Evolutionary conservation across 2,888 invertebrate genomes (phyloP), one percentile per base, ranked within the genome.

Genomic region (Melitaea athalia): DNA sequence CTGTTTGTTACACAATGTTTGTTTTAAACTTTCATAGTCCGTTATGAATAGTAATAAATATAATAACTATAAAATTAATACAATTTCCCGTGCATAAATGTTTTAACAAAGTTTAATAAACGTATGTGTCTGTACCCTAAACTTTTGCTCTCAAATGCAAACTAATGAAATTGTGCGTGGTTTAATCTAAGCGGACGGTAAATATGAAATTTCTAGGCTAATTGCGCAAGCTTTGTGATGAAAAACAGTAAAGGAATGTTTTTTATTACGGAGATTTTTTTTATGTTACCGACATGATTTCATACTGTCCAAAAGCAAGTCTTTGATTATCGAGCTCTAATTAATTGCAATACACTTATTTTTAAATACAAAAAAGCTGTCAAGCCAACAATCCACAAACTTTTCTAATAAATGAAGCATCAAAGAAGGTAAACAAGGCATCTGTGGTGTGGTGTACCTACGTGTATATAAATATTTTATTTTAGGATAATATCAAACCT

Each of bases 131-230:
- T n/a, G 47, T 31, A 60, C 60, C 60, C 60, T 45, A 42, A 52
- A 55, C 24, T 63, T 53, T 43, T 45, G 17, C 33, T 5, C 42
- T 53, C 11, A 63, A 63, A 63, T 53, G 31, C 14, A 43, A 55
- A 45, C 43, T 55, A 63, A 53, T 60, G 24, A 60, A 63, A 55
- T 53, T 55, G 17, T 43, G 17, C 63, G 42, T 53, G 53, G 42
- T 64, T 59, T 64, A 55, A 63, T 63, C 50, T 53, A 55, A 45
- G 14, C 61, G n/a, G 52, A 11, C 11, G 14, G 57, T 59, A 49
- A 59, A 50, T 50, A 59, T 55, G 10, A 59, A 49, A 59, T 38
- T 15, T 38, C 31, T 24, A 47, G 17, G 50, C 50, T 45, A 17
- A 50, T 12, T 57, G 33, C 17, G 17, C 31, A 38, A 59, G 42